Evolutionary conservation across 2,888 invertebrate species (phyloP).

Genomic region (Parascotia fuliginaria): DNA sequence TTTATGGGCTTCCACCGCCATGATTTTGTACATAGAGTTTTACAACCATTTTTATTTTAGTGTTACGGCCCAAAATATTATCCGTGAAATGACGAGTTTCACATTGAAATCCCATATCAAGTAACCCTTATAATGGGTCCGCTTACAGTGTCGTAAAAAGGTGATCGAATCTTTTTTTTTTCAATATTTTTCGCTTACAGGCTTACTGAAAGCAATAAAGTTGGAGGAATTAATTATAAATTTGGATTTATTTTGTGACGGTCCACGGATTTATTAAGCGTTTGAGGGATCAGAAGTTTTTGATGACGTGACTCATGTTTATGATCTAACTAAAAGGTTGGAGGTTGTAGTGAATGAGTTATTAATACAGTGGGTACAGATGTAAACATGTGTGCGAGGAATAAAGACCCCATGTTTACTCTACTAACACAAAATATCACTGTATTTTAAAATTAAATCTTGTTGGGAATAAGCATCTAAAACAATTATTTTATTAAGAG

Average conservation of each 20-base stretch:
- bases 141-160: conserved; percentile 72
- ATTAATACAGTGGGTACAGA: conserved; percentile 1
- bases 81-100: conserved; percentile 51
- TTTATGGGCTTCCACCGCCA: conserved; percentile 45
- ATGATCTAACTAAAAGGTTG: conserved; percentile 4
- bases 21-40: conserved; percentile 57
- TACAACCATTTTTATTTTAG: conserved; percentile 78
- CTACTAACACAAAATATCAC: too few relatives aligned
- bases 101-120: conserved; percentile 61
- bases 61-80: conserved; percentile 73
- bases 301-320: conserved; percentile 6
- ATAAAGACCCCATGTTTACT: too few relatives aligned
- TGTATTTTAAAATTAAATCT: too few relatives aligned
- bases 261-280: conserved; percentile 9
- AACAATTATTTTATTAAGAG: conserved; percentile 22
- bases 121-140: conserved; percentile 66
- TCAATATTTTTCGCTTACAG: conserved; percentile 51
- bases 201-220: conserved; percentile 41
- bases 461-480: conserved; percentile 1
- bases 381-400: not conserved
- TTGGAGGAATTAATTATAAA: conserved; percentile 56
- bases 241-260: conserved; percentile 46
- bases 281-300: conserved; percentile 19
- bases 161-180: conserved; percentile 60
- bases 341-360: not conserved